phyloP scores from a whole-genome alignment of 2,113 vertebrate species.

The Columba livia region DNA sequence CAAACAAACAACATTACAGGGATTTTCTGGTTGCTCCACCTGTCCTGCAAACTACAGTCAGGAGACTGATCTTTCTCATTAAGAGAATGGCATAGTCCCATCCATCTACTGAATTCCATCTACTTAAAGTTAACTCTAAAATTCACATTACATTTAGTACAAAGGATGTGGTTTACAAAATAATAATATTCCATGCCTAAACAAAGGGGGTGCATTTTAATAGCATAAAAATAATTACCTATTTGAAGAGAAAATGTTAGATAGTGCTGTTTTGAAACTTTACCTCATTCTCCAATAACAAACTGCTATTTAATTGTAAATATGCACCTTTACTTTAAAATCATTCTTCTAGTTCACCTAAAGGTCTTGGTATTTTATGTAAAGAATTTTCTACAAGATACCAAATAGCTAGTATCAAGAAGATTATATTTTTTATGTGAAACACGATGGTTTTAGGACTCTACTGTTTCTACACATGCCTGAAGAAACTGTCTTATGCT shows the following conservation, averaged over 20 bases:
- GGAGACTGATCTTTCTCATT: neutral
- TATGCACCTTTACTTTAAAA: neutral
- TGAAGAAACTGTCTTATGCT: neutral
- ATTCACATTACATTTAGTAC: neutral
- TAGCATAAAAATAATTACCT: neutral
- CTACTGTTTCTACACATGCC: neutral
- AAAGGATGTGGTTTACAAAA: neutral
- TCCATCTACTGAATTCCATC: neutral
- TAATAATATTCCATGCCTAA: neutral
- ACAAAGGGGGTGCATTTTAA: neutral
- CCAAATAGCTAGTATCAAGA: neutral
- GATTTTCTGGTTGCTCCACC: neutral
- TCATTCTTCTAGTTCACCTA: neutral
- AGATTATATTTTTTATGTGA: neutral
- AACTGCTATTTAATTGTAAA: neutral
- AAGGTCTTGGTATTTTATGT: neutral
- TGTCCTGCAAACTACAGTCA: neutral
- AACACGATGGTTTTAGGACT: neutral
- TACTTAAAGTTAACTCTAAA: neutral
- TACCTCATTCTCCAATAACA: neutral
- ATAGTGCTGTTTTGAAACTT: neutral
- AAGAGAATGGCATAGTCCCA: neutral
- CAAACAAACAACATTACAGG: neutral
- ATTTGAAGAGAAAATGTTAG: neutral
- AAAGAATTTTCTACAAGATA: neutral